A percentile compares a stretch with the other conserved stretches of the same genome.
Evolutionary conservation across 2,113 vertebrate species (phyloP).

Genomic region (Orycteropus afer): DNA sequence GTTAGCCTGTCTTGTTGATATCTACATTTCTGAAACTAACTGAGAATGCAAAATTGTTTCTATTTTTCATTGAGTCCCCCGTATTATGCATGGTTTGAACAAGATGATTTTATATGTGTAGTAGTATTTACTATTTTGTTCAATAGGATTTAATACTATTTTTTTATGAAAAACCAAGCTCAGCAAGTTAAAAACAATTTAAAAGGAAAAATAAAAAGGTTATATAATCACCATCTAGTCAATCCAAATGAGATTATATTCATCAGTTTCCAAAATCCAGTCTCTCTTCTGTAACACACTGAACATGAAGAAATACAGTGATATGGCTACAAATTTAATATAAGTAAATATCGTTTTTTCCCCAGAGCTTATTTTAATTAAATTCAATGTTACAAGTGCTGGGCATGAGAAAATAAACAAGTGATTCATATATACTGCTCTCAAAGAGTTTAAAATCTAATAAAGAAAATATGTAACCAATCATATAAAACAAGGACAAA

Average conservation of each 20-base stretch:
- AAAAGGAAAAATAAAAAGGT: background rate
- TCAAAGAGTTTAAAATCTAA: slow-evolving; percentile 11
- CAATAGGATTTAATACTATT: background rate
- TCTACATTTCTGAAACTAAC: slow-evolving; percentile 5
- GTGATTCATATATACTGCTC: background rate
- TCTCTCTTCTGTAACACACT: background rate
- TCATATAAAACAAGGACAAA: background rate
- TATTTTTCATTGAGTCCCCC: background rate
- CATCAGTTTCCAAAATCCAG: background rate
- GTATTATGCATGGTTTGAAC: background rate
- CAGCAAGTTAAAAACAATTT: background rate
- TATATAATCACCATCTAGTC: background rate
- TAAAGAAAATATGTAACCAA: background rate
- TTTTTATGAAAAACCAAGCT: background rate
- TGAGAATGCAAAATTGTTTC: background rate
- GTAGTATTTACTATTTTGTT: background rate
- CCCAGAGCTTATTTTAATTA: background rate
- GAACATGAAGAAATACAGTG: background rate
- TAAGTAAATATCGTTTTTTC: background rate
- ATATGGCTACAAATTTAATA: background rate
- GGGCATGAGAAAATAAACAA: background rate
- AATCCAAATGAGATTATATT: background rate
- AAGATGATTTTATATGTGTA: background rate
- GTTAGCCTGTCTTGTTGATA: background rate
- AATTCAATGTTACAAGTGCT: background rate